phyloP scores from a whole-genome alignment of 2,113 vertebrate species.

The Vimba vimba region DNA sequence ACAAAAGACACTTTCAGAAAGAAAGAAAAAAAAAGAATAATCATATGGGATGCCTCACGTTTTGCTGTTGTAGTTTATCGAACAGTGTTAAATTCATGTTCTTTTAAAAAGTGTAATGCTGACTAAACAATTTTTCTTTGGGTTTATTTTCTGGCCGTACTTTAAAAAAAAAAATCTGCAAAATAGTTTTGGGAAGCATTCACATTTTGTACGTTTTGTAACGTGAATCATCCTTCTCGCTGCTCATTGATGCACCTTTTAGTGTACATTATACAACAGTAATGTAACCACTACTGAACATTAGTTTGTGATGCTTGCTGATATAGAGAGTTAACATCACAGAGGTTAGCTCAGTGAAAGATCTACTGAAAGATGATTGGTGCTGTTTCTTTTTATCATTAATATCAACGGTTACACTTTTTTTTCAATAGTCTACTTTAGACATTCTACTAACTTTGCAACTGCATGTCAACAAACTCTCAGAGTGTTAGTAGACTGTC shows the following conservation, averaged over 20 bases:
- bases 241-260: slow-evolving; percentile 97
- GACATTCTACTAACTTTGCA: no score
- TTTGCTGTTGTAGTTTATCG: slow-evolving; percentile 88
- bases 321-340: no score
- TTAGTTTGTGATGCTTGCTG: slow-evolving; percentile 86
- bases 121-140: slow-evolving; percentile 80
- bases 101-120: slow-evolving; percentile 84
- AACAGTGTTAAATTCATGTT: slow-evolving; percentile 93
- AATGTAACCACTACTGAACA: slow-evolving; percentile 86
- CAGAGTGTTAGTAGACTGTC: no score
- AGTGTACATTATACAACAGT: slow-evolving; percentile 98
- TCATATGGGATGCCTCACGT: slow-evolving; percentile 80
- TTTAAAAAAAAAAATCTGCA: slow-evolving; percentile 87
- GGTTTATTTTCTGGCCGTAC: slow-evolving; percentile 86
- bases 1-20: slow-evolving; percentile 56
- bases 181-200: slow-evolving; percentile 94
- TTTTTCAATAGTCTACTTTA: no score
- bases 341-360: no score
- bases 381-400: slow-evolving; percentile 58
- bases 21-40: slow-evolving; percentile 65
- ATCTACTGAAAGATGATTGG: slow-evolving; percentile 78
- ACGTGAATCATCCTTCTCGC: slow-evolving; percentile 97
- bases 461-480: no score
- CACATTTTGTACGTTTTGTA: slow-evolving; percentile 99
- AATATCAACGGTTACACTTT: no score